These are phyloP conservation scores for Tachycineta bicolor DNA, from an alignment of 2,113 vertebrate species.

Conservation along the genomic window DNA sequence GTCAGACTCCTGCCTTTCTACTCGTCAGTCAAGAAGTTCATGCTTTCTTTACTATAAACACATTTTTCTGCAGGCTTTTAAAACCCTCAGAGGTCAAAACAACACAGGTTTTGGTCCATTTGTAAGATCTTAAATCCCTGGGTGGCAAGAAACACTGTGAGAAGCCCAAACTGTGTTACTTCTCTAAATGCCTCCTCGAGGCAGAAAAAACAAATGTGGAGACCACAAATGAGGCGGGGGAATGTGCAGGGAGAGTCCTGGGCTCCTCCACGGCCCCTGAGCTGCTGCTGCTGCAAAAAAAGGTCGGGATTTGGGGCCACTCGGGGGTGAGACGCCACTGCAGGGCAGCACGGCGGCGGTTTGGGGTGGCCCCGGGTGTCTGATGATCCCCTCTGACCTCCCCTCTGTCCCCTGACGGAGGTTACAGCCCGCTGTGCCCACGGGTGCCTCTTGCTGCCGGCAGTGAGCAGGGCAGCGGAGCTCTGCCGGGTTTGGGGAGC, in stretches of 20 bases:
- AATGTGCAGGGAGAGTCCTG: neutral
- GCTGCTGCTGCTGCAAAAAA: neutral
- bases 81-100: constrained; percentile 49
- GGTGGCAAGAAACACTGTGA: constrained; percentile 48
- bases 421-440: neutral
- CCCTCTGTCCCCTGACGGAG: neutral
- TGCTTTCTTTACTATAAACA: constrained; percentile 13
- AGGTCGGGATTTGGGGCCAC: neutral
- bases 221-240: neutral
- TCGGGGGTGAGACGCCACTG: accelerated
- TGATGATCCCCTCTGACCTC: neutral
- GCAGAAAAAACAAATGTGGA: neutral
- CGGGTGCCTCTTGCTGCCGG: neutral
- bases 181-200: constrained; percentile 2
- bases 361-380: accelerated
- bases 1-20: neutral
- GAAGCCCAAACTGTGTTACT: neutral
- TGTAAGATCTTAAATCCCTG: constrained; percentile 41
- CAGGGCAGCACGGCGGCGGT: accelerated
- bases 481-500: neutral
- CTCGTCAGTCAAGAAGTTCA: neutral
- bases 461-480: no score
- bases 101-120: constrained; percentile 41
- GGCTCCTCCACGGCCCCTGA: accelerated
- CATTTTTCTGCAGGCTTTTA: constrained; percentile 29